A percentile compares a stretch with the other conserved stretches of the same genome.
Conservation (phyloP, 1,140 invertebrate species). For the Vanessa tameamea region DNA sequence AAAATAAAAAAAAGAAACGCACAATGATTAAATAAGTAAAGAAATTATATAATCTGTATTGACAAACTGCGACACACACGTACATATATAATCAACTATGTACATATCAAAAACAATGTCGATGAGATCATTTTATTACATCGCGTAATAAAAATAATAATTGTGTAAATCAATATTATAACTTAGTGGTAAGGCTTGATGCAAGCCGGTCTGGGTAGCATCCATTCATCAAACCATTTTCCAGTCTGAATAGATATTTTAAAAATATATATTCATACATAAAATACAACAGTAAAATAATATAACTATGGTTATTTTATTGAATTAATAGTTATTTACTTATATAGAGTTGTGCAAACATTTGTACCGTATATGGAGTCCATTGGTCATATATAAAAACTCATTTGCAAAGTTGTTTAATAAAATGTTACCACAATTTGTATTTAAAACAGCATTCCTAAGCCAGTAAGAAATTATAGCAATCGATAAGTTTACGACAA, state of each 20-base stretch:
- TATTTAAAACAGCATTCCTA: constrained; percentile 2
- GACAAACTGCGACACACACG: background rate
- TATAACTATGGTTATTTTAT: background rate
- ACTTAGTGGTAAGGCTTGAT: no score
- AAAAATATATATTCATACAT: background rate
- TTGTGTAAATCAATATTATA: background rate
- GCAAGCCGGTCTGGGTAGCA: no score
- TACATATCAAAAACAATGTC: background rate
- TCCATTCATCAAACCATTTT: no score
- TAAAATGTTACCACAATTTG: constrained; percentile 4
- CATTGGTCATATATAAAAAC: constrained; percentile 1
- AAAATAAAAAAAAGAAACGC: no score
- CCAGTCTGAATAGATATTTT: no score
- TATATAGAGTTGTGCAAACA: constrained; percentile 3
- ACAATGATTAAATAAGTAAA: no score
- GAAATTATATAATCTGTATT: background rate
- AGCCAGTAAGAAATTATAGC: background rate
- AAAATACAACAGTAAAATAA: background rate
- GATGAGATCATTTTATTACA: constrained; percentile 10
- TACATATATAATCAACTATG: background rate
- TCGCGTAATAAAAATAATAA: background rate
- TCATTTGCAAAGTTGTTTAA: constrained; percentile 6
- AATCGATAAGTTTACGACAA: background rate
- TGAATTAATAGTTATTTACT: background rate
- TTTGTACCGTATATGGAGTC: background rate